Base-by-base conservation (phyloP, 2,797 vertebrate species). In the Silurus lanzhouensis region DNA sequence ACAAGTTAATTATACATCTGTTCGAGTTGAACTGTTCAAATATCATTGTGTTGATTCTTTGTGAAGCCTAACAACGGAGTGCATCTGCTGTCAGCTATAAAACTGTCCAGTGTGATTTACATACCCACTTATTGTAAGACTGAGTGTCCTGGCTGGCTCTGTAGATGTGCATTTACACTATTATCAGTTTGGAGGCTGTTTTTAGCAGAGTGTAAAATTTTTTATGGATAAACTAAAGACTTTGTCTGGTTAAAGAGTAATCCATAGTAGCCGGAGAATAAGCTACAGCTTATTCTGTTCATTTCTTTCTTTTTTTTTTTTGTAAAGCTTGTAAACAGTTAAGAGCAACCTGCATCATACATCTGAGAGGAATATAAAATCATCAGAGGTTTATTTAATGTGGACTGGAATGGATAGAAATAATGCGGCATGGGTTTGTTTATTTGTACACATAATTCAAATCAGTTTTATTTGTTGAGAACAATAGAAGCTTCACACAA, bases 21-120 rank as follows among this genome's bases (percentile, higher is more conserved):
- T 79, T 86, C 72, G 81, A 38, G 25, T 64, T 72, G 38, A 25
- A 63, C 15, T 52, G 63, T 66, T 25, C 27, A 79, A 71, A 27
- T 70, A 76, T 68, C 61, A 22, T 76, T 46, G 19, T 78, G 74
- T 63, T 70, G 66, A 71, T 70, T 57, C 75, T 83, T 68, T 68
- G 74, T 71, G 66, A 52, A 44, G 60, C 80, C 72, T 68, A 82
- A 66, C 61, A 68, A 80, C 15, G 19, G 57, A 86, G 55, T 68
- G 63, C 85, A 86, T 86, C 85, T 86, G 72, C 85, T 83, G 82
- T 82, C 75, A 80, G 52, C 58, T 80, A 80, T 86, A 83, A 83
- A 86, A 78, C 15, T 70, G 75, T 83, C 82, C 31, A 20, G 10
- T n/a, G 10, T 74, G 75, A 79, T 83, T 83, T 80, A 78, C 46